Evolutionary conservation across 2,888 invertebrate genomes (phyloP).

Genomic region (Papilio gigon): DNA sequence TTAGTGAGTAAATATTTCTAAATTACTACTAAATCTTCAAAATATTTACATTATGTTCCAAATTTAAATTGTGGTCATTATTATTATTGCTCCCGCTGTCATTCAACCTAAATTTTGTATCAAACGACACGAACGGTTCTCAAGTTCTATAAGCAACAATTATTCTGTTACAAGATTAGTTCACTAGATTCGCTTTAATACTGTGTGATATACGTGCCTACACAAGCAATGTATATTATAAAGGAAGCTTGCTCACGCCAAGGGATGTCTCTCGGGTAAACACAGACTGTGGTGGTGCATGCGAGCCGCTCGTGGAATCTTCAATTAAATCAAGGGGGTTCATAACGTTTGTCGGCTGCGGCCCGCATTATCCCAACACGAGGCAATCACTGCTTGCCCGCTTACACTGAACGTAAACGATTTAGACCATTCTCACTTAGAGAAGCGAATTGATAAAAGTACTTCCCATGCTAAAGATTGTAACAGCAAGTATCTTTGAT

Average conservation of each 20-base stretch:
- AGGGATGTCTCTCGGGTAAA: conserved; percentile 28
- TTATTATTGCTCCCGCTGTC: neutral
- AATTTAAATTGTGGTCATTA: too few species aligned
- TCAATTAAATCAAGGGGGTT: conserved; percentile 77
- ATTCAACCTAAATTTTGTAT: too few species aligned
- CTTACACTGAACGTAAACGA: conserved; percentile 63
- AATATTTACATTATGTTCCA: too few species aligned
- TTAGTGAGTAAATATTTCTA: conserved; percentile 37
- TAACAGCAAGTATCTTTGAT: neutral
- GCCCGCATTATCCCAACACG: conserved; percentile 73
- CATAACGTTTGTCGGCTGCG: conserved; percentile 62
- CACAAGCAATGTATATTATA: conserved; percentile 1
- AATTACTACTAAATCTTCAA: too few species aligned
- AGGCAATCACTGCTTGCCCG: conserved; percentile 66
- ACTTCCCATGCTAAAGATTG: neutral
- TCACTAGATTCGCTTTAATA: neutral
- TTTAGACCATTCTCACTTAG: conserved; percentile 50
- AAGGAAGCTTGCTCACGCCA: neutral
- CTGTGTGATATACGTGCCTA: neutral
- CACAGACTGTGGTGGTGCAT: conserved; percentile 43
- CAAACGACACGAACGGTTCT: too few species aligned
- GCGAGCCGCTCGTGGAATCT: conserved; percentile 62
- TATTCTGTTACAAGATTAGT: neutral
- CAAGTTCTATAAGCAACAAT: too few species aligned
- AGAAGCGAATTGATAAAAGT: conserved; percentile 43